phyloP scores from a whole-genome alignment of 2,888 invertebrate species.

The Hydropsyche betteni region DNA sequence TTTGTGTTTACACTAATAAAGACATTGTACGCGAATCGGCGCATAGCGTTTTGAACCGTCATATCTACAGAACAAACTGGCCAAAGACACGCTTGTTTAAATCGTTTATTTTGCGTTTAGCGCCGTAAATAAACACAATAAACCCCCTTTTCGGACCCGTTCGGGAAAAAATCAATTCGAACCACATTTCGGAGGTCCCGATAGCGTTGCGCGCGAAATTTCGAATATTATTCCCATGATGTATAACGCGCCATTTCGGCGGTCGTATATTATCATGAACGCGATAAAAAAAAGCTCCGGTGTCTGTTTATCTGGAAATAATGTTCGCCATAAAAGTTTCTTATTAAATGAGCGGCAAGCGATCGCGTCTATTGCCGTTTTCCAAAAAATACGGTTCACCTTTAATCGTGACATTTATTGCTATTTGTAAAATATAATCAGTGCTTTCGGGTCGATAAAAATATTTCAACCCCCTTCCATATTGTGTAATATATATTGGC shows the following conservation, averaged over 20 bases:
- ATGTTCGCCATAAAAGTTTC: slow-evolving; percentile 24
- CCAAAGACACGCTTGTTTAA: slow-evolving; percentile 9
- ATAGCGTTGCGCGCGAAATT: no score
- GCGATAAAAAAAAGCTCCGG: slow-evolving; percentile 1
- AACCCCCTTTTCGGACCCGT: no score
- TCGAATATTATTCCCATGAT: no score
- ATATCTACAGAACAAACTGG: not conserved
- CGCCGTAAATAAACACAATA: no score
- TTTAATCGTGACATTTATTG: slow-evolving; percentile 49
- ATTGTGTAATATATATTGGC: no score
- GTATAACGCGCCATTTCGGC: no score
- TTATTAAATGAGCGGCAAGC: slow-evolving; percentile 46
- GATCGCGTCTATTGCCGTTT: slow-evolving; percentile 19
- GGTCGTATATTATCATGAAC: slow-evolving; percentile 9
- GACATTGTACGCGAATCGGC: slow-evolving; percentile 4
- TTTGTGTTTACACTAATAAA: slow-evolving; percentile 9
- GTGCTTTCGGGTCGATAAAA: slow-evolving; percentile 48
- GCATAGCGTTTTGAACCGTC: slow-evolving; percentile 21
- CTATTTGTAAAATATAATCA: slow-evolving; percentile 48
- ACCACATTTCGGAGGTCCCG: no score
- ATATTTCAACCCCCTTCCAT: slow-evolving; percentile 36
- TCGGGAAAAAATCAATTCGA: no score
- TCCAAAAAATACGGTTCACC: slow-evolving; percentile 34
- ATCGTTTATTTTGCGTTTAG: no score
- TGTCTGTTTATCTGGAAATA: slow-evolving; percentile 21